These are phyloP conservation scores for Cnemophilus loriae DNA, from an alignment of 2,113 vertebrate species.

Conservation along the genomic window DNA sequence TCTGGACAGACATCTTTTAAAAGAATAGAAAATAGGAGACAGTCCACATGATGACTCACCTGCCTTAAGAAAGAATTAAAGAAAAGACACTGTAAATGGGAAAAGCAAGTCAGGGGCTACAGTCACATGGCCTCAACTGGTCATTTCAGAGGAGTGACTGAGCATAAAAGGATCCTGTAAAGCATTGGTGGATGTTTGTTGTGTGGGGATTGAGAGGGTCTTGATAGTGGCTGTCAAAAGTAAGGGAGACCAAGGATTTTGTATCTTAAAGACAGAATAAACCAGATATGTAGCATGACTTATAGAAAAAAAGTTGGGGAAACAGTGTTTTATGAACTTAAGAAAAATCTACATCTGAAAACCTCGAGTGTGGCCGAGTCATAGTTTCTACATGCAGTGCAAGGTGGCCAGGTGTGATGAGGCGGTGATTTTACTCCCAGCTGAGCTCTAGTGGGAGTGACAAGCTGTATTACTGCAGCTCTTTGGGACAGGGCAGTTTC, in stretches of 20 bases:
- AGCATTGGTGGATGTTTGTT: not conserved
- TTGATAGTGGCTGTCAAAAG: not conserved
- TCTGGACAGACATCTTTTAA: not conserved
- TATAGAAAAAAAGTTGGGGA: fast-evolving
- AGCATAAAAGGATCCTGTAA: not conserved
- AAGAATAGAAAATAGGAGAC: not conserved
- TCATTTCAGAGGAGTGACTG: not conserved
- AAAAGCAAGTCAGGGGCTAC: not conserved
- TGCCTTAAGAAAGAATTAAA: not conserved
- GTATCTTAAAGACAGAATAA: not conserved
- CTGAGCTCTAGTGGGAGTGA: not conserved
- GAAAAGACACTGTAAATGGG: not conserved
- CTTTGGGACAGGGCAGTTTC: not conserved
- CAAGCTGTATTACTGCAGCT: not conserved
- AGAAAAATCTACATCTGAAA: not conserved
- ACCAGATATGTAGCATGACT: fast-evolving
- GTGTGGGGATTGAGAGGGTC: not conserved
- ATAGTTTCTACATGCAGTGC: not conserved
- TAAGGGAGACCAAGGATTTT: fast-evolving
- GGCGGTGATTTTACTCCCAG: not conserved
- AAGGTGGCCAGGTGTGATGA: not conserved
- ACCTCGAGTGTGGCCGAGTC: not conserved
- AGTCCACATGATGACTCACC: not conserved
- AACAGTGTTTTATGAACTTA: fast-evolving
- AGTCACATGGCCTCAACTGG: not conserved